Base-by-base conservation (phyloP, 2,888 invertebrate species). In the Charanyca ferruginea region DNA sequence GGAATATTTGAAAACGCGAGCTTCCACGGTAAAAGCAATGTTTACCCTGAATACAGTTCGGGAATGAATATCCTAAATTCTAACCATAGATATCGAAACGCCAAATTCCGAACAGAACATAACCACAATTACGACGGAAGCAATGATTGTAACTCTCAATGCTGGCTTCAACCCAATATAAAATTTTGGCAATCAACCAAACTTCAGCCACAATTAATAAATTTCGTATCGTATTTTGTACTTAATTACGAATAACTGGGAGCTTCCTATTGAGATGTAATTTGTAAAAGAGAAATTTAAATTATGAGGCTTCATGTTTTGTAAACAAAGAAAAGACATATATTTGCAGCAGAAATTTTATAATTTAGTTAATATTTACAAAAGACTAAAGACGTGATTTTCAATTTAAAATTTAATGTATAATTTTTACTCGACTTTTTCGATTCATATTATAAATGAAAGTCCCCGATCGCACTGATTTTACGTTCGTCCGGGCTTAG, bases 121-220 rank as follows among this genome's bases (percentile, higher is more conserved):
- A 28, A 22, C 38, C 28, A 54, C 61, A 69, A 62, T 77, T 58
- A 77, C 65, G 61, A 69, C 66, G 49, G 55, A 73, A 74, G 57
- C 71, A 73, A 83, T 80, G 60, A 80, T 80, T 71, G 68, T 80
- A 62, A 68, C 52, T 58, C 58, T 23, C 20, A 20, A 61, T 44
- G 42, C 54, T 82, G 80, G 83, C 83, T 73, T 42, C 63, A 63
- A 65, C 69, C 83, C 83, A 83, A 80, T 72, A 69, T 59, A 77
- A 72, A 71, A 71, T 66, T 16, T 74, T 80, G 83, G 83, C 83
- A 3, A 44, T 66, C 61, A 58, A 71, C 83, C 80, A 80, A 83
- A 80, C 13, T 69, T 66, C 41, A 20, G 22, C 35, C 51, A 53
- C 71, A 83, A 83, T 75, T 83, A 80, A 68, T 83, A 64, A 67